Percentiles rank a stretch among this genome's conserved stretches.
Conservation (phyloP, 1,140 invertebrate genomes). For the Diachasma alloeum region DNA sequence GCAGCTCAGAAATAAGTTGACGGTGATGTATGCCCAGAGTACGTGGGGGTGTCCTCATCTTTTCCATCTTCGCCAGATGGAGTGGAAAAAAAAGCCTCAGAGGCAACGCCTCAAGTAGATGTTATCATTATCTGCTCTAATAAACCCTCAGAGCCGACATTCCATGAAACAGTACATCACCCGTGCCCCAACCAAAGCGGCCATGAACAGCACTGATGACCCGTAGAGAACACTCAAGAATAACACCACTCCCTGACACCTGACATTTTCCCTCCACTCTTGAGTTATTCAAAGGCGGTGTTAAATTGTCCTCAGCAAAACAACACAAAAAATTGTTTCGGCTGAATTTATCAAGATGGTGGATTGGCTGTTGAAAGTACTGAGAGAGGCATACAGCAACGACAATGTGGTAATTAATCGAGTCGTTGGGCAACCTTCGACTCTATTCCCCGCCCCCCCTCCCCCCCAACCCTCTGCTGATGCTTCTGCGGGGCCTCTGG, state of each 20-base stretch:
- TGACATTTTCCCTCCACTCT: constrained; percentile 32
- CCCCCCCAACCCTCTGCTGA: constrained; percentile 24
- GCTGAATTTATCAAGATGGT: not conserved
- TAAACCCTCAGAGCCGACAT: constrained; percentile 49
- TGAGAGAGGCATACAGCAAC: constrained; percentile 3
- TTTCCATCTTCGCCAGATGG: not conserved
- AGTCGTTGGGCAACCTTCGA: constrained; percentile 54
- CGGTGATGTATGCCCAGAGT: constrained; percentile 54
- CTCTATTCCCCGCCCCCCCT: constrained; percentile 37
- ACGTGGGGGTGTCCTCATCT: constrained; percentile 31
- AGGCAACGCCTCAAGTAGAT: constrained; percentile 40
- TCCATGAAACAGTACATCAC: constrained; percentile 47
- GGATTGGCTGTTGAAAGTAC: not conserved
- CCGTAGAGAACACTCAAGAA: no score
- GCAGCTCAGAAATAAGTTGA: constrained; percentile 56
- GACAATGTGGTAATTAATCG: constrained; percentile 67
- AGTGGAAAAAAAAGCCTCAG: not conserved
- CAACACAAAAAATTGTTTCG: not conserved
- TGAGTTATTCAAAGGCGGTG: constrained; percentile 22
- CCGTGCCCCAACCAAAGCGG: constrained; percentile 10
- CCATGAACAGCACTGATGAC: constrained; percentile 1
- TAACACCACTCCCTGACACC: constrained; percentile 12
- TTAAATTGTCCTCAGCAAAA: not conserved
- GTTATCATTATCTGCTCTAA: constrained; percentile 61
- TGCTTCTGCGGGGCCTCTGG: constrained; percentile 13